Evolutionary conservation across 2,888 invertebrate species (phyloP).

Genomic region (Coelinius sp.): DNA sequence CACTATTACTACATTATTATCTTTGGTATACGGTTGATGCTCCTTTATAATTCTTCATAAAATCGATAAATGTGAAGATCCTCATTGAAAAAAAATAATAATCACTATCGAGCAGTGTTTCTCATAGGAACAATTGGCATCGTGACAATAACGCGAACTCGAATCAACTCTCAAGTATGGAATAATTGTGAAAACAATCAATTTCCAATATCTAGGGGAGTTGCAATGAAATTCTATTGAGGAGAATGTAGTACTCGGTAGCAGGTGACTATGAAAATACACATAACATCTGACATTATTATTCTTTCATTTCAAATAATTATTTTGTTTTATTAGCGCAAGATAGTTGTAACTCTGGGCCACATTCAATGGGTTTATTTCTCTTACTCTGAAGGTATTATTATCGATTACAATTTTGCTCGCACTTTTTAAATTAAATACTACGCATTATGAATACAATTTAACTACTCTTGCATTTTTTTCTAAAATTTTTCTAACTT

Average conservation of each 20-base stretch:
- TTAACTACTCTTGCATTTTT: conserved; percentile 27
- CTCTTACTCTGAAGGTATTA: conserved; percentile 32
- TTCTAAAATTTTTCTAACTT: conserved; percentile 21
- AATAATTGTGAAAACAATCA: neutral
- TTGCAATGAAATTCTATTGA: neutral
- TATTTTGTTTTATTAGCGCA: conserved; percentile 15
- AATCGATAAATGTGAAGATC: neutral
- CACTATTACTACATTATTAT: conserved; percentile 53
- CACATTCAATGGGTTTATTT: conserved; percentile 50
- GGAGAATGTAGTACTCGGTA: neutral
- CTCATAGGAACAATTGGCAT: conserved; percentile 6
- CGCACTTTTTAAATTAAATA: conserved; percentile 41
- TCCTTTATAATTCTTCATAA: conserved; percentile 19
- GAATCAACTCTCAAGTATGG: neutral
- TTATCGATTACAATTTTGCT: conserved; percentile 49
- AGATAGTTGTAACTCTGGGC: conserved; percentile 41
- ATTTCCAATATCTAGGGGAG: conserved; percentile 1
- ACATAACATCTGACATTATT: neutral
- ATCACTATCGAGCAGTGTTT: neutral
- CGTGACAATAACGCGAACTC: neutral
- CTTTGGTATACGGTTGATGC: conserved; percentile 62
- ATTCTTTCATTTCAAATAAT: conserved; percentile 7
- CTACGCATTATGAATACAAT: conserved; percentile 44
- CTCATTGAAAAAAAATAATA: neutral
- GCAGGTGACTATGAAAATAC: neutral